Percentiles rank a stretch among this genome's conserved stretches.
Conservation (phyloP, 2,797 vertebrate species). For the Chiroxiphia lanceolata region DNA sequence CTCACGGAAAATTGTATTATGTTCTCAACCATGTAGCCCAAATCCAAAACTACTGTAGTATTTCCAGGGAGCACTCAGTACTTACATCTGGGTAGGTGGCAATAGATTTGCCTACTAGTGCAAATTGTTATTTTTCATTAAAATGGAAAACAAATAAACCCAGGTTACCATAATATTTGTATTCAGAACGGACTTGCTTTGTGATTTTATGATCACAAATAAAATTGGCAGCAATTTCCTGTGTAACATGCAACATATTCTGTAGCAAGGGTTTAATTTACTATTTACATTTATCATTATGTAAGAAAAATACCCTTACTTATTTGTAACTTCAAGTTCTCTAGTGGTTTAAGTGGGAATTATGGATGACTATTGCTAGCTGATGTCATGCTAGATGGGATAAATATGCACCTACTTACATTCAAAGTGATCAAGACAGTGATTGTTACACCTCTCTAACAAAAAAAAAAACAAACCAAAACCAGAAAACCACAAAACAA, state of each 20-base stretch:
- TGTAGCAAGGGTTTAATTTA: neutral
- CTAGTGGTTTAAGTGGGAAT: neutral
- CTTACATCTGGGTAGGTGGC: neutral
- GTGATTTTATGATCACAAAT: neutral
- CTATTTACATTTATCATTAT: neutral
- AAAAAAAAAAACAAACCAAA: neutral
- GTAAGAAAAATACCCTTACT: neutral
- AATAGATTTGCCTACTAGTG: neutral
- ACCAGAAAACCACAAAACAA: neutral
- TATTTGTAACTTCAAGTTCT: neutral
- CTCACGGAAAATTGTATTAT: neutral
- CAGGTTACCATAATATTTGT: neutral
- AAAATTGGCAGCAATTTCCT: neutral
- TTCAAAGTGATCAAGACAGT: neutral
- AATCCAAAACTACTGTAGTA: neutral
- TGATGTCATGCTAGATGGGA: neutral
- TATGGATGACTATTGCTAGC: neutral
- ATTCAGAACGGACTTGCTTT: neutral
- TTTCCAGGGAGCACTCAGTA: neutral
- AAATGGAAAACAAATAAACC: neutral
- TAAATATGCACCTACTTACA: neutral
- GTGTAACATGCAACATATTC: neutral
- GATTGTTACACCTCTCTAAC: neutral
- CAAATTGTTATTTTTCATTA: neutral
- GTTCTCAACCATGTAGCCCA: neutral